Conservation (phyloP, 1,140 invertebrate species). For the Ceratina calcarata region DNA sequence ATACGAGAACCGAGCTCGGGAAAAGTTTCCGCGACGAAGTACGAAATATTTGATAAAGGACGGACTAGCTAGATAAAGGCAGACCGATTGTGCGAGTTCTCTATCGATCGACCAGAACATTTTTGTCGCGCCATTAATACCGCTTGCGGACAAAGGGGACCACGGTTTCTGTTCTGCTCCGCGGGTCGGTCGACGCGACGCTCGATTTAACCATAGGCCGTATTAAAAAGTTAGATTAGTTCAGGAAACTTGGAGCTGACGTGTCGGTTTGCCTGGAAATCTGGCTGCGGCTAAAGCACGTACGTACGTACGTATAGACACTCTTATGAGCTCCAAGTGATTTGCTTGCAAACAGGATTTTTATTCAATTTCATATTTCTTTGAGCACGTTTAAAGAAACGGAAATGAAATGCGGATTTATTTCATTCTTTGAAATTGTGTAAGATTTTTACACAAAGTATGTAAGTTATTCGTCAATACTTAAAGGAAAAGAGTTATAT, state of each 20-base stretch:
- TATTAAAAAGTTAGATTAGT: constrained; percentile 50
- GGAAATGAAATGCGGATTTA: no score
- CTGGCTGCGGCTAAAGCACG: no score
- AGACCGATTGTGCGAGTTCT: background rate
- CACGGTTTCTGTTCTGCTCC: constrained; percentile 11
- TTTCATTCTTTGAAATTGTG: no score
- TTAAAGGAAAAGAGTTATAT: no score
- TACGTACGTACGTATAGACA: background rate
- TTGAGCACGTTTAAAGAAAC: no score
- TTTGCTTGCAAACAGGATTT: no score
- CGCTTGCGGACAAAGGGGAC: constrained; percentile 13
- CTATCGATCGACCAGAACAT: constrained; percentile 50
- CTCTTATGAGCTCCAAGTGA: no score
- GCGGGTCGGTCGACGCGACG: constrained; percentile 6
- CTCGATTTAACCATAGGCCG: constrained; percentile 41
- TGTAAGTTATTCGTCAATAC: no score
- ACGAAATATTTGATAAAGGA: constrained; percentile 47
- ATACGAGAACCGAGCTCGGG: constrained; percentile 17
- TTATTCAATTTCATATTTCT: no score
- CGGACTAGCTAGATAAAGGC: background rate
- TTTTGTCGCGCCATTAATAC: constrained; percentile 49
- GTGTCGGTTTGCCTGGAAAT: background rate
- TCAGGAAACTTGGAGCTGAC: constrained; percentile 19
- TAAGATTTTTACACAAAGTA: no score
- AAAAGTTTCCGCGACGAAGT: constrained; percentile 42